Percentiles rank a stretch among this genome's conserved stretches.
phyloP scores from a whole-genome alignment of 1,140 invertebrate species.

The Micrasema minimum region DNA sequence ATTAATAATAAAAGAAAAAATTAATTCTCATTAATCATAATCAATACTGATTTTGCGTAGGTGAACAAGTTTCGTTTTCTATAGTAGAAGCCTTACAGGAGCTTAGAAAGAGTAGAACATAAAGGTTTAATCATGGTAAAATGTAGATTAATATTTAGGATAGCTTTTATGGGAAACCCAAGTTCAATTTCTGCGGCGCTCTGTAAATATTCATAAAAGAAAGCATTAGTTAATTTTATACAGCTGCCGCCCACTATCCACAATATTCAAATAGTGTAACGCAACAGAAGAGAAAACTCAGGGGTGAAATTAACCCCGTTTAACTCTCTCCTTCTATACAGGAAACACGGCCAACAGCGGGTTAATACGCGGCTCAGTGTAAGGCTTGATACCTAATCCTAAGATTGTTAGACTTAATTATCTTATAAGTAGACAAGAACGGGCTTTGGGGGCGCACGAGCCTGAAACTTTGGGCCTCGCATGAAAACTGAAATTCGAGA shows the following conservation, averaged over 20 bases:
- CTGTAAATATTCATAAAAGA: slow-evolving; percentile 28
- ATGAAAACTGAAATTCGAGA: slow-evolving; percentile 37
- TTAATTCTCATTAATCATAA: no score
- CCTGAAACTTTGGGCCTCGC: slow-evolving; percentile 6
- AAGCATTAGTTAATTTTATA: slow-evolving; percentile 17
- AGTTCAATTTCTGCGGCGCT: slow-evolving; percentile 26
- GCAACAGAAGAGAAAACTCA: slow-evolving; percentile 40
- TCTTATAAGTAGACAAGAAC: slow-evolving; percentile 48
- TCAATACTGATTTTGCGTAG: no score
- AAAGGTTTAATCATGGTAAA: background rate
- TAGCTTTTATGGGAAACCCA: no score
- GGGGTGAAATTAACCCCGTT: slow-evolving; percentile 43
- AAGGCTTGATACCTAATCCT: slow-evolving; percentile 47
- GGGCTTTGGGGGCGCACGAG: slow-evolving; percentile 33
- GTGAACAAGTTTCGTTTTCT: no score
- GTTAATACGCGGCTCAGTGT: slow-evolving; percentile 31
- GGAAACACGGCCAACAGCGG: slow-evolving; percentile 36
- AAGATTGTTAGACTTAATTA: slow-evolving; percentile 53
- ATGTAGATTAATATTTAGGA: no score
- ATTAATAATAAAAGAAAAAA: no score
- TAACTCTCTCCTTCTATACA: slow-evolving; percentile 38
- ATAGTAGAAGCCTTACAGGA: no score
- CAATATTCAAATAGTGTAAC: slow-evolving; percentile 33
- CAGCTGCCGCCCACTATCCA: slow-evolving; percentile 17
- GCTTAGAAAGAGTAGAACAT: background rate